Evolutionary conservation across 2,797 vertebrate species (phyloP).

Genomic region (Acanthiza pusilla): DNA sequence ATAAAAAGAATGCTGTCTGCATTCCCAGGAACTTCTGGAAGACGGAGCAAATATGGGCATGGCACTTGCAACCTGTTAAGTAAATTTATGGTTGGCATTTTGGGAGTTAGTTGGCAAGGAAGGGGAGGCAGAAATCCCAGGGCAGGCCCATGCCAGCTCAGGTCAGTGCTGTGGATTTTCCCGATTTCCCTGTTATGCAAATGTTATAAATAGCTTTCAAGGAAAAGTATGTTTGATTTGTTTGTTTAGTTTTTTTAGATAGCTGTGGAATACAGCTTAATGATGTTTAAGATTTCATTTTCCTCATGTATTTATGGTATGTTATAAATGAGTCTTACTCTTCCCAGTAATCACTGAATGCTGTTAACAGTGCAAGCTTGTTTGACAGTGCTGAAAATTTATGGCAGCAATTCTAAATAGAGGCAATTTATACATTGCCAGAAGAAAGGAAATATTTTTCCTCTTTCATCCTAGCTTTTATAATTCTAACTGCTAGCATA

Average conservation of each 20-base stretch:
- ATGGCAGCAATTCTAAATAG: constrained; percentile 18
- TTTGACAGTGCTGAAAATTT: constrained; percentile 19
- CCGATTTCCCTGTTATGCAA: background rate
- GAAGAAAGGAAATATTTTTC: background rate
- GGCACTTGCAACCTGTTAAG: background rate
- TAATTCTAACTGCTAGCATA: background rate
- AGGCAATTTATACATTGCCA: background rate
- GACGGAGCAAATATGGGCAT: background rate
- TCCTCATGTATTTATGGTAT: background rate
- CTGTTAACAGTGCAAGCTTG: background rate
- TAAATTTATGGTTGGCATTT: background rate
- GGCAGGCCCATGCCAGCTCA: background rate
- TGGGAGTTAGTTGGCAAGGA: background rate
- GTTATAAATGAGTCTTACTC: background rate
- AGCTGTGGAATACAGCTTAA: background rate
- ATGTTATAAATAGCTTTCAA: background rate
- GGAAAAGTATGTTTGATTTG: background rate
- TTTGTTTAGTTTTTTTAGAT: background rate
- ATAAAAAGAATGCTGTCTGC: background rate
- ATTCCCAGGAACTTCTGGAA: background rate
- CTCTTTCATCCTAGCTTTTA: background rate
- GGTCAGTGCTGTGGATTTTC: background rate
- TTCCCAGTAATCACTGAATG: background rate
- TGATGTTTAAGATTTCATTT: background rate
- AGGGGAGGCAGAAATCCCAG: background rate